Percentiles rank a stretch among this genome's conserved stretches.
phyloP scores from a whole-genome alignment of 64 coral and sea anemone genomes.

The Pocillopora verrucosa region DNA sequence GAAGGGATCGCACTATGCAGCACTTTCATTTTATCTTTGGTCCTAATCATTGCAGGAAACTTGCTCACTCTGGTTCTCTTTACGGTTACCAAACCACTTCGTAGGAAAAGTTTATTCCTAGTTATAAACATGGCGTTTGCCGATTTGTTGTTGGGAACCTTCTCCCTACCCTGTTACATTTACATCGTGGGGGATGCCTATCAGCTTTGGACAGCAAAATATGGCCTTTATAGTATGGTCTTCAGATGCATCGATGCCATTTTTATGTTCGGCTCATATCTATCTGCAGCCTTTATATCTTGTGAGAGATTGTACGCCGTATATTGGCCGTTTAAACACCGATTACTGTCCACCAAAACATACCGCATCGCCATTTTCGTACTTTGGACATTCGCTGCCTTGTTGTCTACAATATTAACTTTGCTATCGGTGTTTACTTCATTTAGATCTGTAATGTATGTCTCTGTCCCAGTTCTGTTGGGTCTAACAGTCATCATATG shows the following conservation, averaged over 20 bases:
- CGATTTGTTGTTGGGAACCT: neutral
- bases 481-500: neutral
- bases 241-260: neutral
- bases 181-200: neutral
- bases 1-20: neutral
- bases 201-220: neutral
- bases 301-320: neutral
- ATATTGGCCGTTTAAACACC: neutral
- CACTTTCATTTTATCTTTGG: neutral
- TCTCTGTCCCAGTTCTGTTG: neutral
- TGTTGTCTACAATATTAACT: neutral
- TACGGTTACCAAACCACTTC: neutral
- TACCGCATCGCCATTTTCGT: neutral
- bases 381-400: neutral
- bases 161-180: neutral
- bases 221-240: rapidly evolving
- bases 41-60: neutral
- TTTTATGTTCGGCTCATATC: neutral
- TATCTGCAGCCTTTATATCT: neutral
- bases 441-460: neutral
- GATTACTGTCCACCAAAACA: neutral
- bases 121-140: neutral
- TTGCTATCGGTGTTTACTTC: neutral
- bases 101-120: neutral
- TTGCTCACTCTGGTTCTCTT: neutral